Evolutionary conservation across 1,140 invertebrate genomes (phyloP).

Genomic region (Heliconius melpomene): DNA sequence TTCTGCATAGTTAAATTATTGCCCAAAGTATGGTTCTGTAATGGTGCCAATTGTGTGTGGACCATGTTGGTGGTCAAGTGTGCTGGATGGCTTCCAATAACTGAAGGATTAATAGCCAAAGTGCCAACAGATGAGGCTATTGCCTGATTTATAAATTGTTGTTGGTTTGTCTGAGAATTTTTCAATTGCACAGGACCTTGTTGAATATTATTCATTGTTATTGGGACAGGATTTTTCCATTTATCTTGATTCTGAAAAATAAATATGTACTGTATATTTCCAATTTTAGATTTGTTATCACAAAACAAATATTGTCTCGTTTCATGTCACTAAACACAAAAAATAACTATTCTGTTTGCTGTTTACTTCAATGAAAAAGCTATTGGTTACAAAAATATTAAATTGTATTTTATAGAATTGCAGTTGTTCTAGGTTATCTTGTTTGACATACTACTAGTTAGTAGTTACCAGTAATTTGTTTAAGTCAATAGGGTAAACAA

Average conservation of each 20-base stretch:
- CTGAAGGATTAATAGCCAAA: conserved; percentile 84
- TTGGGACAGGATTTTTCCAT: conserved; percentile 84
- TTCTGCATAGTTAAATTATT: conserved; percentile 72
- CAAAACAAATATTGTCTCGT: background rate
- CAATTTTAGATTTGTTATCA: background rate
- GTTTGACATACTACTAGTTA: background rate
- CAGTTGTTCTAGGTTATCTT: conserved; percentile 6
- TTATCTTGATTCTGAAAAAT: conserved; percentile 86
- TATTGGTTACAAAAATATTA: background rate
- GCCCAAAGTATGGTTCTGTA: conserved; percentile 72
- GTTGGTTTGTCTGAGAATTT: conserved; percentile 82
- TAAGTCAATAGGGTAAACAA: conserved; percentile 43
- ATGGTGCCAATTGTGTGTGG: conserved; percentile 75
- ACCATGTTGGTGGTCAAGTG: conserved; percentile 79
- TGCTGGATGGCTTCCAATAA: conserved; percentile 76
- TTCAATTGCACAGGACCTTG: conserved; percentile 68
- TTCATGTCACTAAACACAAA: background rate
- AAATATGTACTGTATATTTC: conserved; percentile 27
- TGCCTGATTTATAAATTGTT: conserved; percentile 80
- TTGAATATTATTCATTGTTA: conserved; percentile 75
- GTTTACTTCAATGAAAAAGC: background rate
- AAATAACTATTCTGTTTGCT: background rate
- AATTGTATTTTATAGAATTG: conserved; percentile 6
- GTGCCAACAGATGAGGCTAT: conserved; percentile 81
- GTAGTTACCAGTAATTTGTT: background rate